phyloP scores from a whole-genome alignment of 2,113 vertebrate genomes.

The Taurulus bubalis region DNA sequence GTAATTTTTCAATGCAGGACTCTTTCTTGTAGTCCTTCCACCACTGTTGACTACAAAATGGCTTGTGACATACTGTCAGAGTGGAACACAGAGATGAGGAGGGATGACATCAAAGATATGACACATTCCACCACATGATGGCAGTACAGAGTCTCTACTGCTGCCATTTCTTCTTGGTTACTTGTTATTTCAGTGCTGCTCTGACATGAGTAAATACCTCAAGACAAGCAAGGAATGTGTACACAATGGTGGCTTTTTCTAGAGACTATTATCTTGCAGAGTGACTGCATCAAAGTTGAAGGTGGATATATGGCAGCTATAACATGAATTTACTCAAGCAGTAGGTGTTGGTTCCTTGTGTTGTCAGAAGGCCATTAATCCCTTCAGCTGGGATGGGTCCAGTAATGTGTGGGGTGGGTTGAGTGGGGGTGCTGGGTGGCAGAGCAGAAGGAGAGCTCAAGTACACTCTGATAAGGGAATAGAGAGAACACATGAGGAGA shows the following conservation, averaged over 20 bases:
- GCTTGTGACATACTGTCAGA: neutral
- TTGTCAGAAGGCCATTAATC: slow-evolving; percentile 63
- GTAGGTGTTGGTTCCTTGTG: slow-evolving; percentile 41
- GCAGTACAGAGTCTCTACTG: slow-evolving; percentile 46
- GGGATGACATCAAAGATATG: neutral
- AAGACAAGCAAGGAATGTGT: slow-evolving; percentile 17
- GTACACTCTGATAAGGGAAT: slow-evolving; percentile 38
- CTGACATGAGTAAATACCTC: slow-evolving; percentile 30
- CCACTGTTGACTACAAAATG: neutral
- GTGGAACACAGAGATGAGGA: neutral
- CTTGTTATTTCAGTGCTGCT: slow-evolving; percentile 1
- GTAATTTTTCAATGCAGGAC: neutral
- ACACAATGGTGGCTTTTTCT: neutral
- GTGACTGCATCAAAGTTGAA: neutral
- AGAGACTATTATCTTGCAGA: neutral
- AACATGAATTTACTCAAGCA: slow-evolving; percentile 27
- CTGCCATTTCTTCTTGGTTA: neutral
- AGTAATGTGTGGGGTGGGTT: slow-evolving; percentile 16
- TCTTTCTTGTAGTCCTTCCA: neutral
- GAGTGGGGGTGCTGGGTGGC: neutral
- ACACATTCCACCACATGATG: slow-evolving; percentile 56
- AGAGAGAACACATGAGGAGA: slow-evolving; percentile 27
- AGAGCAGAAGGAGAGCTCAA: slow-evolving; percentile 70
- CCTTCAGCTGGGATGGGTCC: slow-evolving; percentile 53
- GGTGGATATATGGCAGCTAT: slow-evolving; percentile 32